Conservation (phyloP, 2,797 vertebrate species). For the Chrosomus eos region DNA sequence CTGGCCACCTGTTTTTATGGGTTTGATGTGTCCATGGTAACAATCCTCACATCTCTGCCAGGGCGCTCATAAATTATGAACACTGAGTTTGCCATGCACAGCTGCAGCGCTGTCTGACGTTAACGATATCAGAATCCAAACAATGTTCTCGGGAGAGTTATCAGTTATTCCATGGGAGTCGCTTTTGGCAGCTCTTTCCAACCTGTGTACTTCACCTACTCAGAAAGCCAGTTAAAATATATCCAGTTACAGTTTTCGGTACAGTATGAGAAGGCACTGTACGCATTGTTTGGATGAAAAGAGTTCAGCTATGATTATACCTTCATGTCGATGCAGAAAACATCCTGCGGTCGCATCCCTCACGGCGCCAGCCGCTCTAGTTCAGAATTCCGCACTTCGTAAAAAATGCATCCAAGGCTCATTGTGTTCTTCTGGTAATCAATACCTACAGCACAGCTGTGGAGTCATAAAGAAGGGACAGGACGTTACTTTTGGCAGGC, state of each 20-base stretch:
- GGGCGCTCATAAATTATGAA: slow-evolving; percentile 64
- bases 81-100: slow-evolving; percentile 65
- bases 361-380: slow-evolving; percentile 70
- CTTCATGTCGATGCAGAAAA: slow-evolving; percentile 28
- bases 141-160: slow-evolving; percentile 69
- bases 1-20: slow-evolving; percentile 68
- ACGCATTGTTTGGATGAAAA: slow-evolving; percentile 16
- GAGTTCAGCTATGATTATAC: slow-evolving; percentile 26
- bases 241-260: slow-evolving; percentile 72
- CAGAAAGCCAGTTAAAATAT: slow-evolving; percentile 75
- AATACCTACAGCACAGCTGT: slow-evolving; percentile 79
- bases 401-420: slow-evolving; percentile 65
- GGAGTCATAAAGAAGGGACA: slow-evolving; percentile 68
- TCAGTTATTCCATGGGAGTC: slow-evolving; percentile 71
- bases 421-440: slow-evolving; percentile 73
- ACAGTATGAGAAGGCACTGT: slow-evolving; percentile 28
- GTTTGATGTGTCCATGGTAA: slow-evolving; percentile 29
- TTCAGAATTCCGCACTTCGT: slow-evolving; percentile 79
- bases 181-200: slow-evolving; percentile 66
- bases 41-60: slow-evolving; percentile 56
- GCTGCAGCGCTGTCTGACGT: slow-evolving; percentile 72
- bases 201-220: slow-evolving; percentile 64
- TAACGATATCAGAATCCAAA: slow-evolving; percentile 70
- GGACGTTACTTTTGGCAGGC: slow-evolving; percentile 21
- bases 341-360: slow-evolving; percentile 38